A percentile compares a stretch with the other conserved stretches of the same genome.
These are phyloP conservation scores for Lepus timidus DNA, from an alignment of 2,113 vertebrate genomes.

Conservation along the genomic window DNA sequence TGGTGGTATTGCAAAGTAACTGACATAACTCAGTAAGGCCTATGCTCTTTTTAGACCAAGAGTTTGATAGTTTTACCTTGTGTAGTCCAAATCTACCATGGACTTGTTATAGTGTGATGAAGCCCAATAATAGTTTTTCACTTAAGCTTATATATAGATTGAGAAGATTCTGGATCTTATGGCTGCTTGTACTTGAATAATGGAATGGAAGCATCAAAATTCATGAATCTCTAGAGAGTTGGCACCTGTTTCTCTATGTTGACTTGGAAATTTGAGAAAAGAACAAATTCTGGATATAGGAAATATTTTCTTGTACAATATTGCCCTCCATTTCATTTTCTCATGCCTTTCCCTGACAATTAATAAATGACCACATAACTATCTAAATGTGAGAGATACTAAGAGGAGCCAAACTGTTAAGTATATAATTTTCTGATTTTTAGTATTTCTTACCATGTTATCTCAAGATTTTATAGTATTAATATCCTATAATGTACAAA, in stretches of 20 bases:
- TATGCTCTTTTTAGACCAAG: background rate
- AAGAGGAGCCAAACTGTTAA: background rate
- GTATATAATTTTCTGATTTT: background rate
- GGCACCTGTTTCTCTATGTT: background rate
- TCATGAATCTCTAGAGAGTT: background rate
- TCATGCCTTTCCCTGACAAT: background rate
- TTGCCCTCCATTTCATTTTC: background rate
- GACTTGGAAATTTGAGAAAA: background rate
- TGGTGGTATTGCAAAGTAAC: background rate
- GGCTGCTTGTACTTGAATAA: background rate
- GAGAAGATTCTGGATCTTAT: background rate
- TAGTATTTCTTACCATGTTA: constrained; percentile 27
- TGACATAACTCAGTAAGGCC: background rate
- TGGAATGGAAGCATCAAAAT: background rate
- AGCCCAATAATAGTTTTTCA: background rate
- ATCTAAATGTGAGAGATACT: background rate
- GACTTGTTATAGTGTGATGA: background rate
- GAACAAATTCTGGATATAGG: background rate
- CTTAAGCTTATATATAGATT: background rate
- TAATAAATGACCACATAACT: background rate
- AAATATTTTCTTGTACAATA: background rate
- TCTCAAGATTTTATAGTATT: background rate
- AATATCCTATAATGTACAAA: background rate
- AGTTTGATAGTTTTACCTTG: background rate
- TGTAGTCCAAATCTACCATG: background rate